Base-by-base conservation (phyloP, 2,797 vertebrate species). In the Lacerta agilis region DNA sequence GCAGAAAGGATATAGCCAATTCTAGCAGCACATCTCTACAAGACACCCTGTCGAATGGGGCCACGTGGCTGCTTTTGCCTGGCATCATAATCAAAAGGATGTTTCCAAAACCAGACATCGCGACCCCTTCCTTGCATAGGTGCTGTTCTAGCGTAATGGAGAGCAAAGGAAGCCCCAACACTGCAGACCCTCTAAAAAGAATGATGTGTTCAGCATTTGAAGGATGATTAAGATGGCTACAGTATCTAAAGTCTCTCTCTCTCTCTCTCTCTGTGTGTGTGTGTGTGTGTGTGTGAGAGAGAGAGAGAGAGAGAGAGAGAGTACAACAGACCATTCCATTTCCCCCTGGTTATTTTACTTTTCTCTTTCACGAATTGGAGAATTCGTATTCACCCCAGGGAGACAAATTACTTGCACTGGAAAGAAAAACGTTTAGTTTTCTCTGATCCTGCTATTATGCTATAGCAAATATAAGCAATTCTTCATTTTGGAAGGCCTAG, bases 171-270 rank as follows among this genome's bases (percentile, higher is more conserved):
- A 36, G 64, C 61, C 15, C 17, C 29, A 80, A 79, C 66, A n/a
- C 64, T 88, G 69, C 73, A 77, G 55, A 90, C 27, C 72, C 1
- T 73, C 23, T 55, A 89, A 87, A 92, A 67, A 88, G n/a, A 66
- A 18, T 20, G 43, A 79, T 1, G 25, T 25, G 36, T 79, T 69
- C 36, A 89, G 88, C 90, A 82, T 1, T n/a, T 75, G 83, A 69
- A 33, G 11, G 36, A 88, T 81, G 81, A 75, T 43, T 41, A 86
- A 82, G 67, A 17, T 82, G 67, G 15, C 69, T 64, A 72, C 13
- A 61, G 69, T 71, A 64, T 75, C 38, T 72, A 29, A 88, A 75
- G 0, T 82, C 3, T 55, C 3, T 55, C 49, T 55, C 11, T 15
- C 49, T 15, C 45, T 11, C 45, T 49, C 45, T 11, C 45, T 49